A percentile compares a stretch with the other conserved stretches of the same genome.
Conservation (phyloP, 2,113 vertebrate species). For the Crotalus viridis region DNA sequence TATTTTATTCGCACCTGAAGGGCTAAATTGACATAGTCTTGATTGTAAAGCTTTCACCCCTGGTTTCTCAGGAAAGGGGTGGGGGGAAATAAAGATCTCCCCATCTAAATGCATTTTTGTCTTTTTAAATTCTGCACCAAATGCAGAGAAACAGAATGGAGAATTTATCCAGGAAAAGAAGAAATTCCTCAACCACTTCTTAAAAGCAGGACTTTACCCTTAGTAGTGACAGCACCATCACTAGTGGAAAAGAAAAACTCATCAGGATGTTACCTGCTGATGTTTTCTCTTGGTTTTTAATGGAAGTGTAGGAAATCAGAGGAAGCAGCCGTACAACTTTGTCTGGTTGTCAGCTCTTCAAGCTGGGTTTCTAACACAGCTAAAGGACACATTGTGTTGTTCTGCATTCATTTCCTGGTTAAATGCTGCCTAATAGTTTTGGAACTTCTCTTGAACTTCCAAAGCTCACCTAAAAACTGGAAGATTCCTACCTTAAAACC, state of each 20-base stretch:
- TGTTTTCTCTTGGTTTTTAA: background rate
- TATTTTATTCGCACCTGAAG: background rate
- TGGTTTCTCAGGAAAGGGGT: background rate
- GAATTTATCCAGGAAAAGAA: background rate
- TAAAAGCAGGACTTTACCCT: background rate
- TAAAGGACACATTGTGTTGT: constrained; percentile 6
- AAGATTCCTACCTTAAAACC: constrained; percentile 25
- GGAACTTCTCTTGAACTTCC: background rate
- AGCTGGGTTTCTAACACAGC: background rate
- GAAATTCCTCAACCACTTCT: background rate
- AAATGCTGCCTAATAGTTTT: background rate
- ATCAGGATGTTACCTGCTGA: background rate
- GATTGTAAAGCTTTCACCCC: background rate
- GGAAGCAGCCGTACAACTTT: background rate
- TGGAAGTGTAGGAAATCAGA: background rate
- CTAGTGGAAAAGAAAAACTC: background rate
- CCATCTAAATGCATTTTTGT: background rate
- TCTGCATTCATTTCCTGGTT: background rate
- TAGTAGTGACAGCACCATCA: background rate
- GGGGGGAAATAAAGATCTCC: background rate
- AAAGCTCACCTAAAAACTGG: background rate
- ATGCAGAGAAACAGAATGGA: background rate
- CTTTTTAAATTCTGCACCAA: background rate
- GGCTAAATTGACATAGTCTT: background rate
- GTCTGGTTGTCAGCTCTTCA: background rate